Conservation (phyloP, 1,140 invertebrate genomes). For the Drosophila auraria region DNA sequence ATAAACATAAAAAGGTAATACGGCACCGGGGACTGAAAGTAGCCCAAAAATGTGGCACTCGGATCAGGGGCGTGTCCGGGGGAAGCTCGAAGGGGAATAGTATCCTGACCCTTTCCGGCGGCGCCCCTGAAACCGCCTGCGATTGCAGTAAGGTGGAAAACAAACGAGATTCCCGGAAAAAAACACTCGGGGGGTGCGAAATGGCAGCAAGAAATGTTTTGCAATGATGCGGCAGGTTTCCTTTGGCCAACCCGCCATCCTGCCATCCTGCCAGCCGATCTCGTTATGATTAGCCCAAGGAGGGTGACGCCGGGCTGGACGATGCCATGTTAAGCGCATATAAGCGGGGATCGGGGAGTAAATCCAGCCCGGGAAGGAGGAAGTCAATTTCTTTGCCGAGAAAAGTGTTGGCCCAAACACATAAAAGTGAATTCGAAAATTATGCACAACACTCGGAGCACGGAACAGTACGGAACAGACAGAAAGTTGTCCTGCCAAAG, state of each 20-base stretch:
- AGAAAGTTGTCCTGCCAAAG: conserved; percentile 44
- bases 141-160: conserved; percentile 70
- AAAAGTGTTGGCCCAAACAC: conserved; percentile 41
- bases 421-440: conserved; percentile 79
- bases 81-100: conserved; percentile 12
- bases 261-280: conserved; percentile 15
- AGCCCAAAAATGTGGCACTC: conserved; percentile 51
- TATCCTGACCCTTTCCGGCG: conserved; percentile 29
- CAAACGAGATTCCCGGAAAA: conserved; percentile 28
- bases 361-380: conserved; percentile 19
- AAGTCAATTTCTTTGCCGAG: conserved; percentile 46
- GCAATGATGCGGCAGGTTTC: conserved; percentile 78
- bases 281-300: conserved; percentile 55
- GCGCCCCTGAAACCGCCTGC: conserved; percentile 6
- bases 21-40: conserved; percentile 65
- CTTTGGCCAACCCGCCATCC: conserved; percentile 16
- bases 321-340: conserved; percentile 45
- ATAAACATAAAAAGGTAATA: conserved; percentile 83
- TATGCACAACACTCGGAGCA: conserved; percentile 60
- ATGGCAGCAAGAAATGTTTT: conserved; percentile 55
- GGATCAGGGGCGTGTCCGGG: conserved; percentile 25
- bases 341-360: conserved; percentile 39
- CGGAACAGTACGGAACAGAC: conserved; percentile 21
- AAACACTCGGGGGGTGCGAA: conserved; percentile 23
- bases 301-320: conserved; percentile 16